Evolutionary conservation across 2,888 invertebrate species (phyloP).

Genomic region (Lochmaea capreae): DNA sequence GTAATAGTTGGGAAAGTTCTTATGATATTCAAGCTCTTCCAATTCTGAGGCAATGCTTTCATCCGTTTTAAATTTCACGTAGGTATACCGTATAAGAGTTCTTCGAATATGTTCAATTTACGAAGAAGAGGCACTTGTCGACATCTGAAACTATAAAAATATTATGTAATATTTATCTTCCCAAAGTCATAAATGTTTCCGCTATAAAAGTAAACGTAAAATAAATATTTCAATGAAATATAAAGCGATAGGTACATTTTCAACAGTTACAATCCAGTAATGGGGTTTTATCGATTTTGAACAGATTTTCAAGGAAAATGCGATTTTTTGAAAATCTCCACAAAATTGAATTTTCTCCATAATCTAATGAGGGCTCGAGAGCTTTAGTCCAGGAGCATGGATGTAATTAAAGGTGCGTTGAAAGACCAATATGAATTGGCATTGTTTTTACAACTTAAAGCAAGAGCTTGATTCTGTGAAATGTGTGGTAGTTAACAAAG

Average conservation of each 20-base stretch:
- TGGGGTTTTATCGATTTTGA: slow-evolving; percentile 13
- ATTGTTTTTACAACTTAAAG: neutral
- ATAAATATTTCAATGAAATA: slow-evolving; percentile 20
- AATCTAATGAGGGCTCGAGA: slow-evolving; percentile 13
- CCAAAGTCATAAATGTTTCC: neutral
- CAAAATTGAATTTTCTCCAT: slow-evolving; percentile 12
- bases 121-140: neutral
- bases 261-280: slow-evolving; percentile 15
- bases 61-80: too few relatives aligned
- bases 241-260: slow-evolving; percentile 9
- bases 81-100: neutral
- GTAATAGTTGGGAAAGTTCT: too few relatives aligned
- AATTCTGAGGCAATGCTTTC: too few relatives aligned
- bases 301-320: slow-evolving; percentile 17
- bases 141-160: neutral
- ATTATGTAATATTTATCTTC: slow-evolving; percentile 5
- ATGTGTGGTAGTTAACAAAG: too few relatives aligned
- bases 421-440: neutral
- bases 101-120: neutral
- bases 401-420: neutral
- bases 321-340: slow-evolving; percentile 10
- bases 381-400: neutral
- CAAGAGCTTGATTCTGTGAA: too few relatives aligned
- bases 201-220: slow-evolving; percentile 9
- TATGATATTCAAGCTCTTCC: too few relatives aligned